Evolutionary conservation across 2,888 invertebrate species (phyloP), one percentile per base, ranked within the genome.

Genomic region (Himalopsyche japonica): DNA sequence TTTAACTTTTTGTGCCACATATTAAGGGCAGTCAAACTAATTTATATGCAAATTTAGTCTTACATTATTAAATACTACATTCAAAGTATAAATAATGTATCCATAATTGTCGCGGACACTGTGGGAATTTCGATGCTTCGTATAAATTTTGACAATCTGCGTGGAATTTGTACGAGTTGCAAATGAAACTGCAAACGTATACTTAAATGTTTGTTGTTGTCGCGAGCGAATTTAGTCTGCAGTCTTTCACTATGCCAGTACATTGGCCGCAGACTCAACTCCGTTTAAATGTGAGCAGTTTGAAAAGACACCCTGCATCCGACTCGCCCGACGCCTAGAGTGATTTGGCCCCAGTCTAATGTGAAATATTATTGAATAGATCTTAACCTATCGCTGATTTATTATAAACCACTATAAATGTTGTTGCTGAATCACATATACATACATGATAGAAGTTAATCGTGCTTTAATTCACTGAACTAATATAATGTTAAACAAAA

Each of bases 401-500:
- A 80, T 79, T 8, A 47, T 37, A 77, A 84, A 80, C 76, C 80
- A 80, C 80, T 80, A 84, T 84, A 76, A 85, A 86, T 86, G 86
- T 86, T 86, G 86, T 86, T 83, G 86, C 86, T 83, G 84, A 81
- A 84, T 83, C 82, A 84, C 82, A 85, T 80, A 82, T 37, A 82
- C 37, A 49, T 76, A 76, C 81, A 82, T 57, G 57, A 57, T 57
- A 43, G 80, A 77, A 85, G 78, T 79, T 84, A 83, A 76, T 83
- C 80, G 82, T 83, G 85, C 85, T 86, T 86, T 85, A 85, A 85
- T 57, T 81, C 85, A 85, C 82, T 83, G 77, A 57, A 57, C 83
- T 84, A 83, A 80, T 32, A 85, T 83, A 85, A 80, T 84, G 79
- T 84, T 81, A 84, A 81, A 82, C 43, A 85, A 81, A 85, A 80